Conservation (phyloP, 2,113 vertebrate genomes). For the Misgurnus anguillicaudatus region DNA sequence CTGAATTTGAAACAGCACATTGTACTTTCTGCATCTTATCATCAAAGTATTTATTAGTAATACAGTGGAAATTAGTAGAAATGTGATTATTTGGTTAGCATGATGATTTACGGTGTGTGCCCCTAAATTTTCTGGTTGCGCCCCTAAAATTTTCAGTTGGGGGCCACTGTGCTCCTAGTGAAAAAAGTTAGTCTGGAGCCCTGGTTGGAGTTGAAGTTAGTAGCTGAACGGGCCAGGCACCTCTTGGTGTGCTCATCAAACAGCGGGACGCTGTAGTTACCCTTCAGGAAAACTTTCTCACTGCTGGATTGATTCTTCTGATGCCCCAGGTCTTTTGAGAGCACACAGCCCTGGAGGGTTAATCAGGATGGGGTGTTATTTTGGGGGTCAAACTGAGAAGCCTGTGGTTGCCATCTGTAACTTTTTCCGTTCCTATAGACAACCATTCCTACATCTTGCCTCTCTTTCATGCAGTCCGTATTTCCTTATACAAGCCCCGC, state of each 20-base stretch:
- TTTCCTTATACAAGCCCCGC: slow-evolving; percentile 40
- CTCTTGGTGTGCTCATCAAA: slow-evolving; percentile 57
- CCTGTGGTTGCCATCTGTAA: slow-evolving; percentile 41
- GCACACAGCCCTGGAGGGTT: slow-evolving; percentile 35
- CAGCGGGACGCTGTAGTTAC: slow-evolving; percentile 59
- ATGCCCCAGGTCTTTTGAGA: slow-evolving; percentile 49
- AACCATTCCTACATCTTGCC: slow-evolving; percentile 39
- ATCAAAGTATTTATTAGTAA: no score
- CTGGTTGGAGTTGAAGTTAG: slow-evolving; percentile 24
- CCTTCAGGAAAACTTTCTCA: slow-evolving; percentile 55
- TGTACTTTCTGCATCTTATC: no score
- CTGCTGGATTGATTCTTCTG: slow-evolving; percentile 44
- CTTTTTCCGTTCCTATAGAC: slow-evolving; percentile 60
- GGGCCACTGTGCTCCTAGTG: no score
- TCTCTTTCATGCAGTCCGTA: slow-evolving; percentile 46
- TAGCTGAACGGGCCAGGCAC: slow-evolving; percentile 38
- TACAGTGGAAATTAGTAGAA: no score
- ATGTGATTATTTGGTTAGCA: no score
- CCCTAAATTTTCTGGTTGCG: no score
- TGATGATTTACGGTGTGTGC: no score
- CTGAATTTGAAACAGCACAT: no score
- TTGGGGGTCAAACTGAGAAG: slow-evolving; percentile 22
- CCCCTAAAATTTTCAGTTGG: no score
- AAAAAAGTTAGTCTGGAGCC: no score
- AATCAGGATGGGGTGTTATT: slow-evolving; percentile 27